Conservation (phyloP, 1,140 invertebrate species). For the Coboldia fuscipes region DNA sequence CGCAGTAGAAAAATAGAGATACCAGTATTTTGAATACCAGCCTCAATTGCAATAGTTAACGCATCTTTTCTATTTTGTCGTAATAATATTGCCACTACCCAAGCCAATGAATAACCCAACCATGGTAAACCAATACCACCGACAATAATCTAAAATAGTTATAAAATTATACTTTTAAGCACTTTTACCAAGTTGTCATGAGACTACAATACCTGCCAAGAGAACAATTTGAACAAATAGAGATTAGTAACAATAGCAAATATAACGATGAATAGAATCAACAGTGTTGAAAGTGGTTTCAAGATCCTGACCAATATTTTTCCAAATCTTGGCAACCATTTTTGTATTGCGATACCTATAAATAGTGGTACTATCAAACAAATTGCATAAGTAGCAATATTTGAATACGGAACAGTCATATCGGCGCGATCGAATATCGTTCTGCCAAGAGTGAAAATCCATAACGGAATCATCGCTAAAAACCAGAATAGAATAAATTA, state of each 20-base stretch:
- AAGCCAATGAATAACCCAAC: constrained; percentile 65
- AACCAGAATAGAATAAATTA: not conserved
- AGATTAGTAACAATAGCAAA: constrained; percentile 82
- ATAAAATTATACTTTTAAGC: no score
- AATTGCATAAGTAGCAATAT: constrained; percentile 52
- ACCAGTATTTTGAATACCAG: constrained; percentile 87
- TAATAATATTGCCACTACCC: constrained; percentile 30
- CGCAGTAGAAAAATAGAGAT: constrained; percentile 69
- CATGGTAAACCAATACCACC: constrained; percentile 71
- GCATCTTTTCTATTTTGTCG: constrained; percentile 40
- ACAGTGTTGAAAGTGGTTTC: constrained; percentile 62
- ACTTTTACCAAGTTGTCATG: no score
- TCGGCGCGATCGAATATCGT: constrained; percentile 49
- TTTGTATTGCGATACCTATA: constrained; percentile 58
- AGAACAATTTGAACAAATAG: constrained; percentile 77
- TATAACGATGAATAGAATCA: constrained; percentile 76
- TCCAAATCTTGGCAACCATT: constrained; percentile 38
- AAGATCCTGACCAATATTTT: constrained; percentile 54
- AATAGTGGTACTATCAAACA: constrained; percentile 63
- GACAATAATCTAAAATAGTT: constrained; percentile 46
- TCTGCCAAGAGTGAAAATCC: constrained; percentile 83
- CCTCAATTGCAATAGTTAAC: constrained; percentile 78
- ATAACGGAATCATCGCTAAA: constrained; percentile 82
- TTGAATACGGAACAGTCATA: constrained; percentile 57
- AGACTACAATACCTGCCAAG: constrained; percentile 74